Conservation (phyloP, 2,113 vertebrate species). For the Rhinichthys klamathensis region DNA sequence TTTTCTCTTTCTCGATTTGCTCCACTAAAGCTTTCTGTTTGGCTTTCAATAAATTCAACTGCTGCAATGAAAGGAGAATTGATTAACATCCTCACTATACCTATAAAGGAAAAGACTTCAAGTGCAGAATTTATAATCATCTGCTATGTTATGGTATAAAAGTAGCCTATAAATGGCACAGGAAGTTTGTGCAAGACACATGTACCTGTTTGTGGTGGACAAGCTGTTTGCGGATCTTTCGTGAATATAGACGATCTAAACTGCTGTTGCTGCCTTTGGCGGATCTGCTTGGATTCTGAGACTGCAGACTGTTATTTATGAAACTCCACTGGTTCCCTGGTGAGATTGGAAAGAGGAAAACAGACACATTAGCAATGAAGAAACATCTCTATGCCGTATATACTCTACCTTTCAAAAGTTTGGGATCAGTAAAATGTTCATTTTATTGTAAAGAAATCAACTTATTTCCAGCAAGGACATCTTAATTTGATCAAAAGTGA, state of each 20-base stretch:
- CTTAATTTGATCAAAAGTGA: background rate
- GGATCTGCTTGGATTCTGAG: constrained; percentile 87
- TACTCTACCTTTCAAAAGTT: background rate
- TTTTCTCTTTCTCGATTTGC: constrained; percentile 99
- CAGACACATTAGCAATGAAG: background rate
- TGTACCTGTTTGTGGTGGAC: constrained; percentile 99
- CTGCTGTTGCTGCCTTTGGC: constrained; percentile 92
- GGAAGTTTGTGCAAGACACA: constrained; percentile 59
- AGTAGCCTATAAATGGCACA: background rate
- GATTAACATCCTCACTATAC: constrained; percentile 56
- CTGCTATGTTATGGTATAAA: background rate
- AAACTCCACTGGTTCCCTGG: constrained; percentile 98
- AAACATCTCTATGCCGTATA: background rate
- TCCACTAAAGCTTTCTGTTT: constrained; percentile 99
- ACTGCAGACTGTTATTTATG: constrained; percentile 97
- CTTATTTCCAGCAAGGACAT: background rate
- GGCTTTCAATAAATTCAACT: constrained; percentile 99
- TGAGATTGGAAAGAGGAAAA: constrained; percentile 27
- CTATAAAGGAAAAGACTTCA: background rate
- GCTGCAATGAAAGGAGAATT: constrained; percentile 85
- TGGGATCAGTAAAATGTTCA: background rate
- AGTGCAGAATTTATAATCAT: background rate
- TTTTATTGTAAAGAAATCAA: background rate
- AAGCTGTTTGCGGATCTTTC: constrained; percentile 98
- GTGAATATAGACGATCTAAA: constrained; percentile 93